Evolutionary conservation across 35 echinoderm and acorn worm genomes (phyloP), one percentile per base, ranked within the genome.

Genomic region (Ophiothrix spiculata): DNA sequence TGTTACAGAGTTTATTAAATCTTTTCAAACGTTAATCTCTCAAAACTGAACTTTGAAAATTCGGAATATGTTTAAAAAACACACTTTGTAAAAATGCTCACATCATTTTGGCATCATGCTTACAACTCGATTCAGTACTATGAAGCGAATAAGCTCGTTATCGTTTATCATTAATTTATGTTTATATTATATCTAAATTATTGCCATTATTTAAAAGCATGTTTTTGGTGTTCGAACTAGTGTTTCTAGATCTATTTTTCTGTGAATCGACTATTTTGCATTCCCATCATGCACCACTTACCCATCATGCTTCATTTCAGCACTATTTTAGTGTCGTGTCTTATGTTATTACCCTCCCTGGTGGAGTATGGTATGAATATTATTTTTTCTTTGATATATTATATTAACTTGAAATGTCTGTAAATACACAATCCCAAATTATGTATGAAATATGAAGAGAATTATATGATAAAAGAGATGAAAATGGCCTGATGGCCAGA

Each of bases 341-440:
- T 4, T 69, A 25, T 4, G 17, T 25, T 69, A 2, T 28, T 6
- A 15, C 16, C 23, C 60, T 69, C 60, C 60, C 60, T 69, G 60
- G 60, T 25, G 60, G 60, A 69, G 60, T 69, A 2, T 28, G 60
- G 1, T 69, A 69, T 15, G 16, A 54, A 11, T 54, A 54, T 54
- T 69, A 2, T 69, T 69, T 4, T 69, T 11, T 25, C 60, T 69
- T 69, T 69, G 60, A 69, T 69, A n/a, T n/a, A 69, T 69, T 69
- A 49, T 49, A 49, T 69, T 69, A 69, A n/a, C 29, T 69, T 69
- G 60, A 69, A 69, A 69, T 69, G 17, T 69, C 1, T 69, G 60
- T 69, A 69, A 15, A 69, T 15, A 69, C 60, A 69, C 60, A 10
- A 69, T 69, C 25, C n/a, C n/a, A n/a, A n/a, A 69, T 15, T 25